Base-by-base conservation (phyloP, 2,888 invertebrate genomes). In the Xestia rhomboidea region DNA sequence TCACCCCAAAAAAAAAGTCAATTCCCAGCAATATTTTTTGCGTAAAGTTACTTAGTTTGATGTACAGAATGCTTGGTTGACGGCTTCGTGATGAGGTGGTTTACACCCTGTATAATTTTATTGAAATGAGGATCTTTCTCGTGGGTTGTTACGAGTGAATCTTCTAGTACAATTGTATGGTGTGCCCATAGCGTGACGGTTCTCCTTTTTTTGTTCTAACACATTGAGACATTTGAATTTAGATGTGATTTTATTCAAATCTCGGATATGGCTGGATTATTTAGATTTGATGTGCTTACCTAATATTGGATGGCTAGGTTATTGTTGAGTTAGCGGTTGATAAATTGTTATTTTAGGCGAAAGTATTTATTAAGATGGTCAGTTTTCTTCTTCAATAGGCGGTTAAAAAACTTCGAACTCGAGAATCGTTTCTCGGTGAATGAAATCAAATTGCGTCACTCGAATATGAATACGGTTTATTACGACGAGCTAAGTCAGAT, bases 171-270 rank as follows among this genome's bases (percentile, higher is more conserved):
- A 0, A 3, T 21, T 27, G n/a, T 21, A 41, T 4, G 0, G 15
- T 49, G 27, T 64, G 4, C 11, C 30, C 60, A 49, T 84, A 78
- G 84, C 84, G 84, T 84, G 84, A 85, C 79, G 24, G 69, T 41
- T 81, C 72, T 87, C 80, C 79, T 85, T 88, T 83, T 86, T 81
- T 85, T 84, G 81, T 89, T 88, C 85, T 83, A 74, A 80, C 79
- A 76, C 71, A 88, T 81, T 88, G 83, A 84, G 72, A 83, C 73
- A 84, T 89, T 88, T 88, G 88, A 90, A 88, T 91, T 88, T 90
- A 88, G 89, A 91, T 90, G 88, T 82, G 81, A 86, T 89, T 91
- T 89, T 90, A 91, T 92, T 91, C 88, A 91, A 90, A 90, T 90
- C 85, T 85, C 76, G 80, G 85, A 87, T 88, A 87, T 81, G 83